Evolutionary conservation across 1,140 invertebrate species (phyloP).

Genomic region (Zaprionus gabonicus): DNA sequence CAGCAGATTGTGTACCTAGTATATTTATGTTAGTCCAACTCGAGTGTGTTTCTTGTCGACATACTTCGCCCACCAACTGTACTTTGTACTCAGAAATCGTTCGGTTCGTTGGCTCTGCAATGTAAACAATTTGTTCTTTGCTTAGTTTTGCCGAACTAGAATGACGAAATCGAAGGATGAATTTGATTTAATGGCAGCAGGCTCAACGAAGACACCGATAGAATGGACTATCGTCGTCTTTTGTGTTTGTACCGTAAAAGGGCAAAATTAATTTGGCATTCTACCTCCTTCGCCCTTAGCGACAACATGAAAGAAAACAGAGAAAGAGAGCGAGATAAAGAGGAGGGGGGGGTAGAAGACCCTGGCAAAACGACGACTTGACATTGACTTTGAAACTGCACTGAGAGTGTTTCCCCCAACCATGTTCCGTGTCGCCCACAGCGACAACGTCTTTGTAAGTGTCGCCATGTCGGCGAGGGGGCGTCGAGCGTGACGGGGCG

Average conservation of each 20-base stretch:
- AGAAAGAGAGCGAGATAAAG: neutral
- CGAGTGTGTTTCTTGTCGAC: neutral
- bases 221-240: too few species aligned
- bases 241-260: neutral
- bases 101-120: neutral
- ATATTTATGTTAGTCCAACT: conserved; percentile 2
- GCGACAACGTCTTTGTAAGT: conserved; percentile 4
- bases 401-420: neutral
- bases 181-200: neutral
- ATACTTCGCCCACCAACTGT: neutral
- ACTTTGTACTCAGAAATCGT: conserved; percentile 2
- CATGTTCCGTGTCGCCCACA: neutral
- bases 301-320: neutral
- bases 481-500: neutral
- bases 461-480: neutral
- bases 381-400: conserved; percentile 22
- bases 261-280: neutral
- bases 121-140: neutral
- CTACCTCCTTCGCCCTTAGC: neutral
- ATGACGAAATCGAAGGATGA: conserved; percentile 1
- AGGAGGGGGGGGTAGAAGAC: neutral
- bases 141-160: neutral
- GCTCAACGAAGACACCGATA: neutral
- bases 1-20: neutral
- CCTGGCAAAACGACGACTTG: neutral